Evolutionary conservation across 2,888 invertebrate genomes (phyloP).

Genomic region (Parapristionchus giblindavisi): DNA sequence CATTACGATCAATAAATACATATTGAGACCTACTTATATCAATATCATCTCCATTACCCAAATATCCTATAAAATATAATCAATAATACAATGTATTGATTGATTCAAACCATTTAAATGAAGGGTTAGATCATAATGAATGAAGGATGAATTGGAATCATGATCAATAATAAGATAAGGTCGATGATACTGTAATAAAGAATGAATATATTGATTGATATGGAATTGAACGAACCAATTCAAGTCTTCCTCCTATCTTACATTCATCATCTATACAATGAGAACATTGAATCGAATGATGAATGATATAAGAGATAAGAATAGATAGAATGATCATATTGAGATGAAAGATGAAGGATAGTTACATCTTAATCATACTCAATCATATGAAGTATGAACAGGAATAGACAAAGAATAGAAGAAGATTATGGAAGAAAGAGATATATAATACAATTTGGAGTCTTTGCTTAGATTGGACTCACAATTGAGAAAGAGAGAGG

Average conservation of each 20-base stretch:
- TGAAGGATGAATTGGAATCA: background rate
- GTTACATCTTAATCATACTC: too few species aligned
- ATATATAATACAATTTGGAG: background rate
- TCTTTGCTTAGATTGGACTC: background rate
- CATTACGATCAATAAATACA: background rate
- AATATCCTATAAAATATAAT: background rate
- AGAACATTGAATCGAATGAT: background rate
- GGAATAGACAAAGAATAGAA: too few species aligned
- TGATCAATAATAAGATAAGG: background rate
- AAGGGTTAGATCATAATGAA: background rate
- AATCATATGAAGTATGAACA: too few species aligned
- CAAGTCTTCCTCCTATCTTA: background rate
- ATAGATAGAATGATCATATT: background rate
- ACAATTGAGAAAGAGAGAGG: background rate
- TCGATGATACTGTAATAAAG: background rate
- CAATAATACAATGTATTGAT: background rate
- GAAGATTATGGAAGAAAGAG: too few species aligned
- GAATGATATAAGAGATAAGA: background rate
- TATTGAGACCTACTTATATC: background rate
- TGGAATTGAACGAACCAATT: background rate
- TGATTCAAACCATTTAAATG: background rate
- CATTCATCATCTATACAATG: background rate
- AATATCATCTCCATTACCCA: background rate
- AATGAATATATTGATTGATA: background rate
- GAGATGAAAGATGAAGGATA: too few species aligned